Percentiles rank a stretch among this genome's conserved stretches.
Evolutionary conservation across 2,113 vertebrate genomes (phyloP).

Genomic region (Cyanistes caeruleus): DNA sequence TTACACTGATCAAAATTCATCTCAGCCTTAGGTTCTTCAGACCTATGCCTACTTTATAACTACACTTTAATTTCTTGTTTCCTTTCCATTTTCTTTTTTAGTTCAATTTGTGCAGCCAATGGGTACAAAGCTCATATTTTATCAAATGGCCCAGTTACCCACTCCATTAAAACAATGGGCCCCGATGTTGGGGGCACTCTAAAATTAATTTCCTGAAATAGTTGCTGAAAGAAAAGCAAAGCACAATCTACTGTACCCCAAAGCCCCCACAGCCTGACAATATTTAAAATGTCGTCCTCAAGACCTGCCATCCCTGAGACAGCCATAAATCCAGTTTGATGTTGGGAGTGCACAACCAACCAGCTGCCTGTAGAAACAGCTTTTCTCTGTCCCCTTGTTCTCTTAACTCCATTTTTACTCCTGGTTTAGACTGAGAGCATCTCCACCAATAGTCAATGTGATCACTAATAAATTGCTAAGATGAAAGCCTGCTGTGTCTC

Average conservation of each 20-base stretch:
- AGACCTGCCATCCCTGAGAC: neutral
- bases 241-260: neutral
- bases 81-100: neutral
- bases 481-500: neutral
- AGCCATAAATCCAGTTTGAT: neutral
- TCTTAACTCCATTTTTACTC: neutral
- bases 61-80: neutral
- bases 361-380: neutral
- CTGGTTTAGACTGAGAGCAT: neutral
- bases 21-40: neutral
- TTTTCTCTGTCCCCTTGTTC: neutral
- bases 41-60: neutral
- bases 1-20: neutral
- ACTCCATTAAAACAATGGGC: neutral
- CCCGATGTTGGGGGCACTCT: neutral
- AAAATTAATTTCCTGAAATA: neutral
- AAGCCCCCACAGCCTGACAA: neutral
- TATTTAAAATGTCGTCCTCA: neutral
- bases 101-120: neutral
- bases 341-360: neutral
- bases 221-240: neutral
- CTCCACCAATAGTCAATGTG: neutral
- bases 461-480: neutral
- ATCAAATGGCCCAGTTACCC: neutral
- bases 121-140: neutral